Conservation (phyloP, 2,797 vertebrate genomes). For the Cirrhinus mrigala region DNA sequence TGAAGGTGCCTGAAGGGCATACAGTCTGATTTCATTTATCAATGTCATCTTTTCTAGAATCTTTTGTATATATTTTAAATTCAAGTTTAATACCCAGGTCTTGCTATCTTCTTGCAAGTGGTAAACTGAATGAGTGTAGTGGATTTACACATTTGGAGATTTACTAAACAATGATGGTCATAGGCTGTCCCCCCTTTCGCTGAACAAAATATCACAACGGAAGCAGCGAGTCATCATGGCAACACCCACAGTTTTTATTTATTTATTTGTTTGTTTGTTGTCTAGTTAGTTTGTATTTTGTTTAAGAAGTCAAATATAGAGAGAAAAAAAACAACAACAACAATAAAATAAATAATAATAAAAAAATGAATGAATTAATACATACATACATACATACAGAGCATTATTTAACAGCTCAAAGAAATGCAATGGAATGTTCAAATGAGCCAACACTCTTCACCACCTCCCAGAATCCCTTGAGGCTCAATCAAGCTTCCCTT, state of each 20-base stretch:
- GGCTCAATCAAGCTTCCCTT: too few relatives aligned
- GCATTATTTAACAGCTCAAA: too few relatives aligned
- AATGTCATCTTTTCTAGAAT: not conserved
- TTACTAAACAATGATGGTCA: not conserved
- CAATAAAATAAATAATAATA: too few relatives aligned
- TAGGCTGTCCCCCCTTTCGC: not conserved
- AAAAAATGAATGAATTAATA: too few relatives aligned
- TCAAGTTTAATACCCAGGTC: not conserved
- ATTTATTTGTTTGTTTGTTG: not conserved
- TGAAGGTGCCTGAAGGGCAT: conserved; percentile 25
- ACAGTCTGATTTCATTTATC: not conserved
- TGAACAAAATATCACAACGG: not conserved
- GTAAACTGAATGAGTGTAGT: not conserved
- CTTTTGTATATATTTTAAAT: not conserved
- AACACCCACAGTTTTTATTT: not conserved
- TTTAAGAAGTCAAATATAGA: too few relatives aligned
- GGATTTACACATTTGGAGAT: not conserved
- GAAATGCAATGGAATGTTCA: too few relatives aligned
- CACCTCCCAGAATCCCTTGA: too few relatives aligned
- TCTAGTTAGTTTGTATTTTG: too few relatives aligned
- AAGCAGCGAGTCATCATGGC: not conserved
- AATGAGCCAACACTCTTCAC: too few relatives aligned
- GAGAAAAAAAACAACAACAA: too few relatives aligned
- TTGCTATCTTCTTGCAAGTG: not conserved
- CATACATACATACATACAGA: too few relatives aligned